A percentile compares a stretch with the other conserved stretches of the same genome.
These are phyloP conservation scores for Thripadectes ignobilis DNA, from an alignment of 2,797 vertebrate species.

Conservation along the genomic window DNA sequence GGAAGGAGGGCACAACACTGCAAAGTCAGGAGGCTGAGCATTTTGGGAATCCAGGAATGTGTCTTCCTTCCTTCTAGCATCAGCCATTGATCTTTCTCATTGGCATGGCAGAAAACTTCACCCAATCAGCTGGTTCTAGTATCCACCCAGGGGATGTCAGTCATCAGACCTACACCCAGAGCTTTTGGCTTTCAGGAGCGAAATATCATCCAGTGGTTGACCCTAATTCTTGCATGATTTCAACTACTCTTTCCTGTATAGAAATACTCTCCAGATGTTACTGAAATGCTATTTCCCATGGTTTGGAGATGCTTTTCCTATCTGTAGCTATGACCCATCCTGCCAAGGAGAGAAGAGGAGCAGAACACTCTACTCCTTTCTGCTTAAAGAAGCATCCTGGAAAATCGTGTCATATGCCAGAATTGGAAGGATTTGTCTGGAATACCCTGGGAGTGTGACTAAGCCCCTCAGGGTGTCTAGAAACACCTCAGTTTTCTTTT, in stretches of 20 bases:
- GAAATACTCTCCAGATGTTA: not conserved
- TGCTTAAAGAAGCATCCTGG: not conserved
- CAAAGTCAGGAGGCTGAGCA: not conserved
- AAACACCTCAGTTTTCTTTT: not conserved
- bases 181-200: not conserved
- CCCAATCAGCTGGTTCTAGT: not conserved
- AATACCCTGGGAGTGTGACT: not conserved
- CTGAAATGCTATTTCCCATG: not conserved
- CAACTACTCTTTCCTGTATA: not conserved
- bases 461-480: constrained; percentile 12
- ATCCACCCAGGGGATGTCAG: not conserved
- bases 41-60: not conserved
- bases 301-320: not conserved
- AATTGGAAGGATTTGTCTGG: not conserved
- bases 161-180: not conserved
- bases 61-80: not conserved
- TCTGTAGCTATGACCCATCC: not conserved
- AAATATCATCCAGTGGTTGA: not conserved
- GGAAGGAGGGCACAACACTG: not conserved
- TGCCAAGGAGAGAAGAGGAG: not conserved
- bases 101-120: not conserved
- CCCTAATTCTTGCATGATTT: not conserved
- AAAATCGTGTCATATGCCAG: not conserved
- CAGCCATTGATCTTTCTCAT: not conserved
- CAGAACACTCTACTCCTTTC: not conserved